Evolutionary conservation across 2,113 vertebrate species (phyloP).

Genomic region (Varanus komodoensis): DNA sequence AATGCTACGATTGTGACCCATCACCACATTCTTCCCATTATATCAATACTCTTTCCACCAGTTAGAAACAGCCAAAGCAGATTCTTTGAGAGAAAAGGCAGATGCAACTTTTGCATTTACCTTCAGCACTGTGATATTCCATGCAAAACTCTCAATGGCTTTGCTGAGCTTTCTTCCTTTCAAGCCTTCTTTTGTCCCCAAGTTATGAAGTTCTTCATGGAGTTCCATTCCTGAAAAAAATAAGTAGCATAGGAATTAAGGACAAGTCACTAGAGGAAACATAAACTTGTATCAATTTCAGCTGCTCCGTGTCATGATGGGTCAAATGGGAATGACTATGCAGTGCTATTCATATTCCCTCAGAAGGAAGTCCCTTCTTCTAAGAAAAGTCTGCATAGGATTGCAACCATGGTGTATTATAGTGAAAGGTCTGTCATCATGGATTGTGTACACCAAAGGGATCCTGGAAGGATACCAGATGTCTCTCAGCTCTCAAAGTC

Average conservation of each 20-base stretch:
- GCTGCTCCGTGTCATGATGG: neutral
- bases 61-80: neutral
- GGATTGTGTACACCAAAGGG: neutral
- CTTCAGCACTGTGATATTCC: conserved; percentile 87
- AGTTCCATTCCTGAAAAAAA: conserved; percentile 81
- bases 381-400: neutral
- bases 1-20: neutral
- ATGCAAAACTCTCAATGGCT: conserved; percentile 85
- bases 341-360: neutral
- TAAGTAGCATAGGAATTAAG: neutral
- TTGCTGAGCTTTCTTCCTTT: conserved; percentile 86
- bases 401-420: neutral
- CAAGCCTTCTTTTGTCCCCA: conserved; percentile 83
- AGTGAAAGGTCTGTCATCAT: neutral
- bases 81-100: neutral
- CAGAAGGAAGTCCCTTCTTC: neutral
- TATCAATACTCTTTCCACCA: neutral
- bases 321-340: neutral
- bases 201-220: conserved; percentile 81
- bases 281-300: neutral
- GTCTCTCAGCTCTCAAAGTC: neutral
- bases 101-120: conserved; percentile 58
- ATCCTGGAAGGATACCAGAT: neutral
- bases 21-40: neutral
- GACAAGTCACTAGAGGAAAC: neutral